A percentile compares a stretch with the other conserved stretches of the same genome.
These are phyloP conservation scores for Carollia perspicillata DNA, from an alignment of 2,113 vertebrate genomes.

Conservation along the genomic window DNA sequence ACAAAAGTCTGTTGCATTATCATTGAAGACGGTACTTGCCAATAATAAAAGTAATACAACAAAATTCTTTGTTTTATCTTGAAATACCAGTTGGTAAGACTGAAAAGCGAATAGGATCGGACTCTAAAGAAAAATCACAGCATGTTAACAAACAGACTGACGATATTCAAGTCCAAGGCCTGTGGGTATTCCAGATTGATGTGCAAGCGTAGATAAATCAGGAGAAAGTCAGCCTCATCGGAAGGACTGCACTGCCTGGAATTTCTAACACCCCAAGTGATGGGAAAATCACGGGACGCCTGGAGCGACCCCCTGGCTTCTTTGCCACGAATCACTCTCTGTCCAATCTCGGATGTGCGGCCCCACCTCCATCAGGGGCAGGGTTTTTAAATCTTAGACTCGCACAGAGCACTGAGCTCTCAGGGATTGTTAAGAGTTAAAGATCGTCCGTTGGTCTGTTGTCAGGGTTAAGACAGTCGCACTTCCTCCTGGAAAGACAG, in stretches of 20 bases:
- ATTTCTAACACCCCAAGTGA: background rate
- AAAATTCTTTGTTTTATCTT: background rate
- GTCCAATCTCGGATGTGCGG: too few species aligned
- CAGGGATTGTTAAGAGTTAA: background rate
- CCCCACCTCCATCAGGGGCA: background rate
- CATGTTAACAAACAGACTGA: background rate
- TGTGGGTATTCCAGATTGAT: background rate
- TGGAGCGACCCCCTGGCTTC: background rate
- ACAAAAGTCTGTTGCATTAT: background rate
- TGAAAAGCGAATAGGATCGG: background rate
- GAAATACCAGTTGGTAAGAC: background rate
- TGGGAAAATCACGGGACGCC: background rate
- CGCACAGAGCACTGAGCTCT: background rate
- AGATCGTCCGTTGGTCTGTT: background rate
- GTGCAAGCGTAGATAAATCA: background rate
- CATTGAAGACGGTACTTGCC: background rate
- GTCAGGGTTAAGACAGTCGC: background rate
- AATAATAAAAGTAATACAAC: background rate
- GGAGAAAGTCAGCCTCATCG: background rate
- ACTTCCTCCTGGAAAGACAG: background rate
- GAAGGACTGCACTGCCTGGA: background rate
- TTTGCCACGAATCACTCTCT: background rate
- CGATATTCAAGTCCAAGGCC: background rate
- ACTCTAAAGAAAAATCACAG: background rate
- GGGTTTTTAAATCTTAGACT: background rate